phyloP scores from a whole-genome alignment of 2,888 invertebrate species.

The Drosophila helvetica region DNA sequence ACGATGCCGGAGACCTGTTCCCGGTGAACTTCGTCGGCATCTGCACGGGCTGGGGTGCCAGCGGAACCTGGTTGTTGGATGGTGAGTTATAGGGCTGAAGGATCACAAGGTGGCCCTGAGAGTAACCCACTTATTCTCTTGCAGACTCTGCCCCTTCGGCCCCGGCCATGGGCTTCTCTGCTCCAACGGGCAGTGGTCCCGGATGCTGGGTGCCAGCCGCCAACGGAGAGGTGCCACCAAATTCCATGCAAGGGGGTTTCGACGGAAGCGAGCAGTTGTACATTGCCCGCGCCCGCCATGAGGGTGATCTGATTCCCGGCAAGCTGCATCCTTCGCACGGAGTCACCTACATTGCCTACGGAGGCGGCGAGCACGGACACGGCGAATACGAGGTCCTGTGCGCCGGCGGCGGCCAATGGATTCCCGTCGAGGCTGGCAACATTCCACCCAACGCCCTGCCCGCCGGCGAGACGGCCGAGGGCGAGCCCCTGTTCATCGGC shows the following conservation, averaged over 20 bases:
- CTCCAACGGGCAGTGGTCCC: conserved; percentile 78
- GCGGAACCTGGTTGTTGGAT: conserved; percentile 92
- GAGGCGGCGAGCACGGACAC: conserved; percentile 89
- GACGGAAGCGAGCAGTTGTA: conserved; percentile 87
- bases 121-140: background rate
- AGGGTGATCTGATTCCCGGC: conserved; percentile 91
- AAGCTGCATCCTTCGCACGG: conserved; percentile 88
- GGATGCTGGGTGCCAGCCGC: conserved; percentile 86
- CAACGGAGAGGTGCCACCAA: conserved; percentile 88
- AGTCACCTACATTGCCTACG: conserved; percentile 90
- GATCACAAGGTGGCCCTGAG: background rate
- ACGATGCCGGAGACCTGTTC: conserved; percentile 89
- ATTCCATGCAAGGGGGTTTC: conserved; percentile 88
- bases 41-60: conserved; percentile 94
- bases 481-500: conserved; percentile 91
- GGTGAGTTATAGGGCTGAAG: conserved; percentile 84
- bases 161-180: conserved; percentile 69
- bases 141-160: conserved; percentile 73
- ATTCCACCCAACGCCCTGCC: conserved; percentile 91
- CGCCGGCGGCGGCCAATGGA: conserved; percentile 87
- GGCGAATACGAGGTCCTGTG: conserved; percentile 88
- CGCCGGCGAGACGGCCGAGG: conserved; percentile 89
- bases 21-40: conserved; percentile 90
- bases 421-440: conserved; percentile 86
- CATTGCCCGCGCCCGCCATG: conserved; percentile 88